These are phyloP conservation scores for Radopholus similis DNA, from an alignment of 1,140 invertebrate species.

Conservation along the genomic window DNA sequence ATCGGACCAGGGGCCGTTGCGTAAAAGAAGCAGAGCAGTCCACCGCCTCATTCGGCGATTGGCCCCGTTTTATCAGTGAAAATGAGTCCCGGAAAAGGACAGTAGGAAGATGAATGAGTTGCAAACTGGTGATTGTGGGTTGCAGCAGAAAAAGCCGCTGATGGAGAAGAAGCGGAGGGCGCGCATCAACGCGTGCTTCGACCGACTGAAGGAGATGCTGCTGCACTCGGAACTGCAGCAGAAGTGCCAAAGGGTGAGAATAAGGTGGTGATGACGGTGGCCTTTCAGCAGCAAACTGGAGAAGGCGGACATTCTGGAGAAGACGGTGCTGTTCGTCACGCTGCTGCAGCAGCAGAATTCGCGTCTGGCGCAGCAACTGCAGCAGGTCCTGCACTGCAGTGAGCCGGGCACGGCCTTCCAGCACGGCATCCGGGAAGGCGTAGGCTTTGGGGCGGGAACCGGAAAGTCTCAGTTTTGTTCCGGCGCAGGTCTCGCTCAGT, in stretches of 20 bases:
- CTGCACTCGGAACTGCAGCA: constrained; percentile 15
- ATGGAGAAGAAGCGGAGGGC: constrained; percentile 36
- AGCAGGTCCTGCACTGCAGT: constrained; percentile 3
- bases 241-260: background rate
- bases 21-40: no score
- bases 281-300: constrained; percentile 38
- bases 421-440: constrained; percentile 5
- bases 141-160: constrained; percentile 38
- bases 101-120: background rate
- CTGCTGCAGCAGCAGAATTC: constrained; percentile 11
- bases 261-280: background rate
- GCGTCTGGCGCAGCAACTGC: constrained; percentile 6
- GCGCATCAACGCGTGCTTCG: constrained; percentile 33
- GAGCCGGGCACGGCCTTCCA: background rate
- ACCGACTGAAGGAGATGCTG: constrained; percentile 28
- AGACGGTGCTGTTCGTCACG: constrained; percentile 23
- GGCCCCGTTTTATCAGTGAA: background rate
- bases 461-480: background rate
- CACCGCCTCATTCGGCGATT: no score
- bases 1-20: no score
- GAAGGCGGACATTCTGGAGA: constrained; percentile 41
- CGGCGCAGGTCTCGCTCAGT: background rate
- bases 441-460: background rate
- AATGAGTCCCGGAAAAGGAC: background rate
- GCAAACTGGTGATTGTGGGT: background rate